phyloP scores from a whole-genome alignment of 2,888 invertebrate genomes.

The Acanthosepion lycidas region DNA sequence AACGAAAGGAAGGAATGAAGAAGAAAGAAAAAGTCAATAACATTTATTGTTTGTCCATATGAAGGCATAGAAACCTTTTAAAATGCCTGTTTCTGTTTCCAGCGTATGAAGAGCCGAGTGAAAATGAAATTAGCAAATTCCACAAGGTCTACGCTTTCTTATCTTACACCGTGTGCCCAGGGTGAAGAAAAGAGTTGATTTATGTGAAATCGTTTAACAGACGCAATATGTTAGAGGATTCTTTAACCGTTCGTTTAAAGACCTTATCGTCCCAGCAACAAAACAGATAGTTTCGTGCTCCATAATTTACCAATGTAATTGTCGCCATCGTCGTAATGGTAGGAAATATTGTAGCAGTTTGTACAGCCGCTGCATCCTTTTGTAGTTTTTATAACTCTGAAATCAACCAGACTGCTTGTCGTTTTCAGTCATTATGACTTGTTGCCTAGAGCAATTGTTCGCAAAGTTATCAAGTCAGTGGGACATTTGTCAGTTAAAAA shows the following conservation, averaged over 20 bases:
- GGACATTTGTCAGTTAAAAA: too few species aligned
- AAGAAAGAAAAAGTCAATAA: not conserved
- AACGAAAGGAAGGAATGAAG: not conserved
- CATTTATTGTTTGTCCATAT: not conserved
- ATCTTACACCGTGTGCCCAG: not conserved
- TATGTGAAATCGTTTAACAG: not conserved
- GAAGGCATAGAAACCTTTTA: not conserved
- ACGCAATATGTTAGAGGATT: not conserved
- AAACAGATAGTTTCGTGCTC: too few species aligned
- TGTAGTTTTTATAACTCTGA: too few species aligned
- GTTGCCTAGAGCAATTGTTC: too few species aligned
- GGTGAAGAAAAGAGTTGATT: not conserved
- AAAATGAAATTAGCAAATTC: constrained; percentile 6
- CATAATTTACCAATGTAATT: too few species aligned
- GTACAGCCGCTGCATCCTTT: too few species aligned
- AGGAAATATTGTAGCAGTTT: too few species aligned
- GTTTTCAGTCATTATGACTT: too few species aligned
- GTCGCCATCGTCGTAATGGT: too few species aligned
- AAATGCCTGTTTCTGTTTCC: not conserved
- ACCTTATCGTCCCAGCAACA: not conserved
- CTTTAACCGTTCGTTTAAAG: not conserved
- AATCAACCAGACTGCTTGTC: too few species aligned
- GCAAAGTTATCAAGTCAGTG: too few species aligned
- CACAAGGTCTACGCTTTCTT: not conserved
- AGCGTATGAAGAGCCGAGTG: not conserved